Percentiles rank a stretch among this genome's conserved stretches.
Evolutionary conservation across 2,797 vertebrate genomes (phyloP).

Genomic region (Syngnathus acus): DNA sequence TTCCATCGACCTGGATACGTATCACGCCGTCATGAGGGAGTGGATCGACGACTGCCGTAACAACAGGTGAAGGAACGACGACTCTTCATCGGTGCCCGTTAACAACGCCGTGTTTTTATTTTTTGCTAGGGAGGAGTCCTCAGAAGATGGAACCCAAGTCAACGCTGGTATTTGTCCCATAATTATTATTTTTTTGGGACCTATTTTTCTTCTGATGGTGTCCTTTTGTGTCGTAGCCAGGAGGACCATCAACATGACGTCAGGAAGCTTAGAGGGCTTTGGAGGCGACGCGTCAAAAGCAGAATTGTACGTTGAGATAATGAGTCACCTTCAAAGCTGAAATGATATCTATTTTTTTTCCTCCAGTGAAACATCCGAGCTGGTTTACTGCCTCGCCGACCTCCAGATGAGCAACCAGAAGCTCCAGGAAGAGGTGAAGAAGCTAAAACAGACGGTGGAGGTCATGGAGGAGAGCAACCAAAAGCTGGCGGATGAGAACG

Average conservation of each 20-base stretch:
- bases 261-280: constrained; percentile 78
- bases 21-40: constrained; percentile 79
- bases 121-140: constrained; percentile 49
- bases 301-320: constrained; percentile 66
- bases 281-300: constrained; percentile 76
- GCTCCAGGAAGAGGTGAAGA: constrained; percentile 79
- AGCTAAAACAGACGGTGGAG: constrained; percentile 76
- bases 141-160: constrained; percentile 51
- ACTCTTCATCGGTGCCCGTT: not conserved
- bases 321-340: too few relatives aligned
- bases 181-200: too few relatives aligned
- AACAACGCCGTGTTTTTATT: not conserved
- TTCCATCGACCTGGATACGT: constrained; percentile 80
- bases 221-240: constrained; percentile 52
- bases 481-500: constrained; percentile 75
- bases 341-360: constrained; percentile 15
- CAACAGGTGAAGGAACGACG: constrained; percentile 59
- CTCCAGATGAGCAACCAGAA: constrained; percentile 84
- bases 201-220: not conserved
- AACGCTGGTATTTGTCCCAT: constrained; percentile 33
- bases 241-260: constrained; percentile 70
- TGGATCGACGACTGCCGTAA: constrained; percentile 80
- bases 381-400: constrained; percentile 79
- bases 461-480: constrained; percentile 78
- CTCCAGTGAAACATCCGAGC: constrained; percentile 80